Percentiles rank a stretch among this genome's conserved stretches.
Evolutionary conservation across 2,797 vertebrate species (phyloP).

Genomic region (Paramormyrops hopkinsi): DNA sequence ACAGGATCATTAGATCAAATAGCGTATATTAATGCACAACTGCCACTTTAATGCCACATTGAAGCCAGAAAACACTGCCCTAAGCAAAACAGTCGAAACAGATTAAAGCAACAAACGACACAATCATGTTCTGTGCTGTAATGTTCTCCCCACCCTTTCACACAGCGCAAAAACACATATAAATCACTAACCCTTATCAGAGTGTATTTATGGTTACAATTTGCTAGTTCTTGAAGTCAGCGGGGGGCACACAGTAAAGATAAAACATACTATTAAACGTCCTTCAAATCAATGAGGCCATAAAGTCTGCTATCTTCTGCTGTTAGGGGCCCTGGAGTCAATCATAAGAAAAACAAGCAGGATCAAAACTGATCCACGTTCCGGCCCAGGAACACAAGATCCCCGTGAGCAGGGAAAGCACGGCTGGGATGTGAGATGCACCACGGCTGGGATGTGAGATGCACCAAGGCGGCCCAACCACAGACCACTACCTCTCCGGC

Average conservation of each 20-base stretch:
- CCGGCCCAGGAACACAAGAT: neutral
- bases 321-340: neutral
- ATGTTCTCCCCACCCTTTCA: neutral
- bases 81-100: neutral
- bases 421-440: neutral
- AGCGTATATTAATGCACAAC: neutral
- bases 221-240: neutral
- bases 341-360: slow-evolving; percentile 5
- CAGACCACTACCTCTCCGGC: neutral
- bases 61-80: neutral
- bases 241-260: neutral
- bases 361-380: neutral
- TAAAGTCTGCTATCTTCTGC: neutral
- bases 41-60: neutral
- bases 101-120: neutral
- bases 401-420: neutral
- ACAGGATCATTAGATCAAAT: neutral
- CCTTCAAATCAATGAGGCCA: neutral
- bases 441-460: neutral
- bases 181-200: neutral
- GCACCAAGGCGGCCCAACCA: neutral
- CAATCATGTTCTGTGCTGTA: neutral
- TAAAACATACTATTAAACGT: neutral
- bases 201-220: neutral
- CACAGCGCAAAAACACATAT: neutral